These are phyloP conservation scores for Aricia agestis DNA, from an alignment of 1,140 invertebrate genomes.

Conservation along the genomic window DNA sequence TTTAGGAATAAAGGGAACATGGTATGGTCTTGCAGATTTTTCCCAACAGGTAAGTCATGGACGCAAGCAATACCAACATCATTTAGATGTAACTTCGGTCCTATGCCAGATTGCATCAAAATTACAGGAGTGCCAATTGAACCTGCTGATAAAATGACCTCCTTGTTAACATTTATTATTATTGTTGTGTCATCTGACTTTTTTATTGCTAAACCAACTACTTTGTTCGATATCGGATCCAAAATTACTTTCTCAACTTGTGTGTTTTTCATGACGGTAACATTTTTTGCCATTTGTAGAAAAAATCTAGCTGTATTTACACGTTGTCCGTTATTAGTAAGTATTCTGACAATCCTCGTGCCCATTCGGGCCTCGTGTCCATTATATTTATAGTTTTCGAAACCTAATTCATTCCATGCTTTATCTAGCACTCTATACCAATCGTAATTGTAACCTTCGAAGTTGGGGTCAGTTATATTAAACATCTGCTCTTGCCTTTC, in stretches of 20 bases:
- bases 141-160: slow-evolving; percentile 77
- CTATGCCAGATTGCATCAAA: slow-evolving; percentile 69
- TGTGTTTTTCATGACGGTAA: slow-evolving; percentile 68
- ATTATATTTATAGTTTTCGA: slow-evolving; percentile 36
- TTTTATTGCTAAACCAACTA: slow-evolving; percentile 53
- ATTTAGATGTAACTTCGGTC: slow-evolving; percentile 60
- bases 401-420: slow-evolving; percentile 49
- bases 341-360: slow-evolving; percentile 54
- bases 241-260: slow-evolving; percentile 50
- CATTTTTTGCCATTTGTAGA: slow-evolving; percentile 78
- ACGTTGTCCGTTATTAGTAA: slow-evolving; percentile 75
- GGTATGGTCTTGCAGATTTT: slow-evolving; percentile 82
- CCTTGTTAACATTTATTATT: slow-evolving; percentile 60
- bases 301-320: slow-evolving; percentile 79
- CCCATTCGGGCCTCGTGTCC: slow-evolving; percentile 62
- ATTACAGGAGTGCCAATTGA: slow-evolving; percentile 75
- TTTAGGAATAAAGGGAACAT: slow-evolving; percentile 52
- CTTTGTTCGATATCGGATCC: slow-evolving; percentile 41
- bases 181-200: slow-evolving; percentile 38
- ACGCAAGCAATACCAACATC: slow-evolving; percentile 69
- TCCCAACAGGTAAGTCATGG: slow-evolving; percentile 81
- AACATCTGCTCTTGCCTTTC: slow-evolving; percentile 59
- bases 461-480: slow-evolving; percentile 31
- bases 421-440: slow-evolving; percentile 59
- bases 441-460: slow-evolving; percentile 31